A percentile compares a stretch with the other conserved stretches of the same genome.
phyloP scores from a whole-genome alignment of 2,797 vertebrate species.

The Prionace glauca region DNA sequence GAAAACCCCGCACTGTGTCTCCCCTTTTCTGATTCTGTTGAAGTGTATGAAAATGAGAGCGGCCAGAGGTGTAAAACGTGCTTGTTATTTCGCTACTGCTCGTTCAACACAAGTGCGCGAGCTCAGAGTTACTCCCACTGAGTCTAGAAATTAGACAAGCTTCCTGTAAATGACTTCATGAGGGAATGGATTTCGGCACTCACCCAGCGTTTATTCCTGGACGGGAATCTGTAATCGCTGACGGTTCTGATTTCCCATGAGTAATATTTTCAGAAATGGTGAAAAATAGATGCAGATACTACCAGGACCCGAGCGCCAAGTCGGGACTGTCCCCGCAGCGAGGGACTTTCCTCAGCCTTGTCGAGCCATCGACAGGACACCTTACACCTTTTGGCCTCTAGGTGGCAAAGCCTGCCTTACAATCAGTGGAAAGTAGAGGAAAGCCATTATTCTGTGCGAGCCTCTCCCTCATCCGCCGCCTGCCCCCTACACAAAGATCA shows the following conservation, averaged over 20 bases:
- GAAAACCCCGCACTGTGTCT: not conserved
- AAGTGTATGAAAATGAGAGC: not conserved
- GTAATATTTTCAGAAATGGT: not conserved
- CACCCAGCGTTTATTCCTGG: not conserved
- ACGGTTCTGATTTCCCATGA: not conserved
- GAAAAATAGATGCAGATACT: not conserved
- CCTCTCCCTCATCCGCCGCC: no score
- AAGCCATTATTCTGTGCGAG: not conserved
- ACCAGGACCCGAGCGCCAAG: not conserved
- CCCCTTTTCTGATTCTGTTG: not conserved
- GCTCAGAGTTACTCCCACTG: not conserved
- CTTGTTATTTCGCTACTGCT: not conserved
- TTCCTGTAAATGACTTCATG: not conserved
- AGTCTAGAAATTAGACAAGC: not conserved
- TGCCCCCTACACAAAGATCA: not conserved
- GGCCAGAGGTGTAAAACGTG: not conserved
- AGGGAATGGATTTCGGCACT: not conserved
- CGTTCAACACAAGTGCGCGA: not conserved
- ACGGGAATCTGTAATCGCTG: not conserved
- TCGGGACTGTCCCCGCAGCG: not conserved
- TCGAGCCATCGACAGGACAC: not conserved
- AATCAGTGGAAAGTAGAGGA: not conserved
- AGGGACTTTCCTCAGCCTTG: conserved; percentile 8
- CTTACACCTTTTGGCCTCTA: not conserved
- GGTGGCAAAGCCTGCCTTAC: not conserved